Base-by-base conservation (phyloP, 2,888 invertebrate genomes). In the Maniola hyperantus region DNA sequence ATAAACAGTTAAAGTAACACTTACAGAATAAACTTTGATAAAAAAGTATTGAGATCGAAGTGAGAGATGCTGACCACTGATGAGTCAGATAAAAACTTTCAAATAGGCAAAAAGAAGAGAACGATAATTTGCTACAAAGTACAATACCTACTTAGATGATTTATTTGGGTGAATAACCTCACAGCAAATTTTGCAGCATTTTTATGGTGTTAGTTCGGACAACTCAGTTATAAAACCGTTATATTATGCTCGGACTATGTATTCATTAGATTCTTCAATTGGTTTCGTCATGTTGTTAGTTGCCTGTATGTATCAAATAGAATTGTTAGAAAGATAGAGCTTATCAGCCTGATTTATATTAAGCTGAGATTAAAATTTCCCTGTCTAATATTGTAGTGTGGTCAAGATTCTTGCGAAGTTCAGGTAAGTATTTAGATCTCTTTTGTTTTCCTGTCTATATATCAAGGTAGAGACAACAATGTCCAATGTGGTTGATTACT, bases 101-200 rank as follows among this genome's bases (percentile, higher is more conserved):
- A 65, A 65, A 68, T 59, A 72, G 66, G 46, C 55, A 39, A 63
- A 66, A 55, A 64, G 59, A 65, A 58, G 62, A 57, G 60, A 61
- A 54, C 58, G 64, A 68, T 70, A 70, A 70, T 71, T 69, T 67
- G 51, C 67, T 58, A 60, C 53, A 67, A 59, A 48, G 67, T 58
- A 60, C 53, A 67, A 59, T 63, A 64, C 62, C n/a, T 15, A 67
- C n/a, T 55, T 63, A 64, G 64, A 46, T 46, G 46, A 46, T 46
- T 61, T 65, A 63, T 66, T 53, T 64, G 33, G 69, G 68, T 65
- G 61, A 71, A 65, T 36, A 64, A 62, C 65, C 70, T 65, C 5
- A 8, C 11, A 50, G 18, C 15, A 60, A 46, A 48, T 48, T 59
- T 48, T 34, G 46, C 13, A 44, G 44, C 0, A 13, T 15, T 33